These are phyloP conservation scores for Petrocephalus microphthalmus DNA, from an alignment of 2,113 vertebrate genomes.

Conservation along the genomic window DNA sequence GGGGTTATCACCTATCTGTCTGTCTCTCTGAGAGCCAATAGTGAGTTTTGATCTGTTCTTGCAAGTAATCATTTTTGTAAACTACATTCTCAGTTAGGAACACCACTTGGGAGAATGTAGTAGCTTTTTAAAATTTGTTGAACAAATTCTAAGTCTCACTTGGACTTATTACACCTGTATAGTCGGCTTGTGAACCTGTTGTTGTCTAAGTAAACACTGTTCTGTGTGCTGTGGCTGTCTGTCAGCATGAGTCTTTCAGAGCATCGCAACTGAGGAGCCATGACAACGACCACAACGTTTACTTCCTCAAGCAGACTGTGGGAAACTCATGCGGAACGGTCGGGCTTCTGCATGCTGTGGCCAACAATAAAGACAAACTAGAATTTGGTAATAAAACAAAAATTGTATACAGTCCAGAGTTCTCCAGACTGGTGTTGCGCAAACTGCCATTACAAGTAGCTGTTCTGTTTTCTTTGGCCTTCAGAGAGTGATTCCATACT, in stretches of 20 bases:
- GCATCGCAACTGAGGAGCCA: slow-evolving; percentile 71
- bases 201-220: not conserved
- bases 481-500: slow-evolving; percentile 74
- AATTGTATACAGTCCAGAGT: not conserved
- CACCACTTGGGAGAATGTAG: not conserved
- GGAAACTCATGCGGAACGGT: slow-evolving; percentile 89
- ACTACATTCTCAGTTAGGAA: too few species aligned
- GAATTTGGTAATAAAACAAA: slow-evolving; percentile 71
- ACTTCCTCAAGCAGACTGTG: slow-evolving; percentile 88
- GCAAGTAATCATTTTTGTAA: too few species aligned
- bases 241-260: slow-evolving; percentile 86
- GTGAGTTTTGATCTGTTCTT: not conserved
- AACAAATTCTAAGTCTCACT: not conserved
- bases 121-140: not conserved
- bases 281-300: slow-evolving; percentile 67
- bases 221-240: not conserved
- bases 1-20: not conserved
- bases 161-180: not conserved
- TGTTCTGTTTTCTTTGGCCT: not conserved
- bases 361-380: slow-evolving; percentile 81
- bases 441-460: not conserved
- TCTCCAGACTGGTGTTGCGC: not conserved
- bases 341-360: slow-evolving; percentile 82
- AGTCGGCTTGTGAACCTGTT: not conserved
- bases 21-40: not conserved